Evolutionary conservation across 2,888 invertebrate genomes (phyloP).

Genomic region (Caenorhabditis plicata): DNA sequence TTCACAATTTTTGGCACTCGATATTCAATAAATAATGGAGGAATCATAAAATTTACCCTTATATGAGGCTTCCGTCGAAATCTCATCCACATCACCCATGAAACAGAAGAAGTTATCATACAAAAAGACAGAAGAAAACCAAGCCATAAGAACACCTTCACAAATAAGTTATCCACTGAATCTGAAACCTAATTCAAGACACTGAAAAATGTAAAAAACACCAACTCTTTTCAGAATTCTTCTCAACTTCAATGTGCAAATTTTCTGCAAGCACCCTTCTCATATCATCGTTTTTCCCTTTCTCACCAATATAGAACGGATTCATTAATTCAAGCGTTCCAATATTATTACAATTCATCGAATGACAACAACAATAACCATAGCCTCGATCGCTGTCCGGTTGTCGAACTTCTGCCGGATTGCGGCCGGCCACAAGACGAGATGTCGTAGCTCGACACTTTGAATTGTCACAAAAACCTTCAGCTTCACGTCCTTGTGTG

Average conservation of each 20-base stretch:
- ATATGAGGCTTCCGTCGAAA: too few species aligned
- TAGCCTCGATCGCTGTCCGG: not conserved
- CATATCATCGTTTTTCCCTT: not conserved
- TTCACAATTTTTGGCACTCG: too few species aligned
- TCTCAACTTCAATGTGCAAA: too few species aligned
- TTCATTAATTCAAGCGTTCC: not conserved
- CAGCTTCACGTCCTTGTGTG: not conserved
- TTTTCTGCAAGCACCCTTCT: not conserved
- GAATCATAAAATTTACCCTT: too few species aligned
- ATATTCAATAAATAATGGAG: too few species aligned
- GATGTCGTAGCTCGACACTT: not conserved
- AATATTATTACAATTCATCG: slow-evolving; percentile 47
- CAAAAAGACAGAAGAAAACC: too few species aligned
- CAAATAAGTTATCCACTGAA: too few species aligned
- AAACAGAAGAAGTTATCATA: too few species aligned
- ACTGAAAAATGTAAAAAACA: not conserved
- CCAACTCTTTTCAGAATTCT: not conserved
- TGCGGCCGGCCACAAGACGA: not conserved
- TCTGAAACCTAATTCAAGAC: too few species aligned
- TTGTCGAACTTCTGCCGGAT: not conserved
- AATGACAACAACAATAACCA: slow-evolving; percentile 46
- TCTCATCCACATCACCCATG: too few species aligned
- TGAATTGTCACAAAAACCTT: not conserved
- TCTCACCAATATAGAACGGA: slow-evolving; percentile 3
- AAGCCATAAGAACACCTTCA: too few species aligned